Conservation (phyloP, 2,113 vertebrate species). For the Neodontobutis hainanensis region DNA sequence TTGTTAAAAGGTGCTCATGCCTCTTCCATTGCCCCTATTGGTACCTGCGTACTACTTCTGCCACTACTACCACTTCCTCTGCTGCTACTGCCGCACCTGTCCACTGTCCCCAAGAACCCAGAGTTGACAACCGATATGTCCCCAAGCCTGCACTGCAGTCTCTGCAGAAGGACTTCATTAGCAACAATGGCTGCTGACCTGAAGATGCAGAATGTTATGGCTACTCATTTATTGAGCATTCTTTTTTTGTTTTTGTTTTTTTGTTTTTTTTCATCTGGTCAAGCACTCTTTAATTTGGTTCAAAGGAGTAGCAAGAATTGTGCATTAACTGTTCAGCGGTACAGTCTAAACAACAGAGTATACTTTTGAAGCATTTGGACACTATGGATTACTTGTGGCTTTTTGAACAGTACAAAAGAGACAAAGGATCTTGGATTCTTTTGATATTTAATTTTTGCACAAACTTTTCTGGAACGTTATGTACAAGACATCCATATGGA, state of each 20-base stretch:
- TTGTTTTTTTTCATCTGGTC: background rate
- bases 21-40: slow-evolving; percentile 74
- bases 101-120: slow-evolving; percentile 72
- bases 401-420: too few relatives aligned
- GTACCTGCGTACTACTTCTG: slow-evolving; percentile 72
- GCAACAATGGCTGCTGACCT: slow-evolving; percentile 56
- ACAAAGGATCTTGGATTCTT: background rate
- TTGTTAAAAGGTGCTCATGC: slow-evolving; percentile 77
- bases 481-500: background rate
- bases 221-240: slow-evolving; percentile 17
- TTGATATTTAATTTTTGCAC: background rate
- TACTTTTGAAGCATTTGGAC: slow-evolving; percentile 21
- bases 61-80: slow-evolving; percentile 62
- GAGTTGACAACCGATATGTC: slow-evolving; percentile 70
- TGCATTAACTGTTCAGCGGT: slow-evolving; percentile 21
- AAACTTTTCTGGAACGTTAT: slow-evolving; percentile 8
- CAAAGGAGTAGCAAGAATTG: background rate
- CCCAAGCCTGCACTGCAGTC: slow-evolving; percentile 66
- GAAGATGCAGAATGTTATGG: slow-evolving; percentile 60
- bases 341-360: background rate
- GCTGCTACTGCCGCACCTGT: slow-evolving; percentile 69
- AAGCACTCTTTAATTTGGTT: background rate
- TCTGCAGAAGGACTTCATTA: slow-evolving; percentile 76
- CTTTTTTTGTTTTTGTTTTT: slow-evolving; percentile 15
- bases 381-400: slow-evolving; percentile 18